A percentile compares a stretch with the other conserved stretches of the same genome.
Conservation (phyloP, 2,888 invertebrate genomes). For the Megastigmus dorsalis region DNA sequence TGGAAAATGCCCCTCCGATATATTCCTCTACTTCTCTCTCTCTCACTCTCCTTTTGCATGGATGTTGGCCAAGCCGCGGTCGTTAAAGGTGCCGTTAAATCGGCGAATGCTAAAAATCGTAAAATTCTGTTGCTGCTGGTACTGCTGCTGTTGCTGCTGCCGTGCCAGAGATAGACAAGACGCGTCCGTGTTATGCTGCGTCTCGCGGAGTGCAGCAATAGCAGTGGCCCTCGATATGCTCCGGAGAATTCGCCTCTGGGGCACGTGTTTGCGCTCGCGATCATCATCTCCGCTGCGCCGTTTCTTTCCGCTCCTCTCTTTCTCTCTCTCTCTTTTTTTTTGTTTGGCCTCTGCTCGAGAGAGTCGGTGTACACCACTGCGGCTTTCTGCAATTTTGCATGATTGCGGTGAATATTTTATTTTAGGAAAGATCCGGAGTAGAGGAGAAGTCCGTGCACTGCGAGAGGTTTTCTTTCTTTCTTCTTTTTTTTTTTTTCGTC, state of each 20-base stretch:
- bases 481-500: constrained; percentile 6
- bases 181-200: not conserved
- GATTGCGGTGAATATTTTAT: constrained; percentile 56
- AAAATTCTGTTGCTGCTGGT: constrained; percentile 60
- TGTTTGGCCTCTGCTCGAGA: constrained; percentile 37
- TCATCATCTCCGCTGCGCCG: not conserved
- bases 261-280: constrained; percentile 8
- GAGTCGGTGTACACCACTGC: not conserved
- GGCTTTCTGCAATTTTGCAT: constrained; percentile 47
- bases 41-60: too few relatives aligned
- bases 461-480: not conserved
- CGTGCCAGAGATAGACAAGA: not conserved
- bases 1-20: too few relatives aligned
- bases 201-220: not conserved
- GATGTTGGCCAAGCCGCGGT: constrained; percentile 64
- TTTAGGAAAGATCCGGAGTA: constrained; percentile 22
- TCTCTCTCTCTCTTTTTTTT: constrained; percentile 9
- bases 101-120: constrained; percentile 69
- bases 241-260: constrained; percentile 4
- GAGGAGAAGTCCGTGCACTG: not conserved
- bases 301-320: too few relatives aligned
- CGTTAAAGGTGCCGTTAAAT: constrained; percentile 73
- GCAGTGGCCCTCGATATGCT: not conserved
- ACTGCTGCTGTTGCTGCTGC: not conserved
- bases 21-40: too few relatives aligned